phyloP scores from a whole-genome alignment of 2,797 vertebrate genomes.

The Phaenicophaeus curvirostris region DNA sequence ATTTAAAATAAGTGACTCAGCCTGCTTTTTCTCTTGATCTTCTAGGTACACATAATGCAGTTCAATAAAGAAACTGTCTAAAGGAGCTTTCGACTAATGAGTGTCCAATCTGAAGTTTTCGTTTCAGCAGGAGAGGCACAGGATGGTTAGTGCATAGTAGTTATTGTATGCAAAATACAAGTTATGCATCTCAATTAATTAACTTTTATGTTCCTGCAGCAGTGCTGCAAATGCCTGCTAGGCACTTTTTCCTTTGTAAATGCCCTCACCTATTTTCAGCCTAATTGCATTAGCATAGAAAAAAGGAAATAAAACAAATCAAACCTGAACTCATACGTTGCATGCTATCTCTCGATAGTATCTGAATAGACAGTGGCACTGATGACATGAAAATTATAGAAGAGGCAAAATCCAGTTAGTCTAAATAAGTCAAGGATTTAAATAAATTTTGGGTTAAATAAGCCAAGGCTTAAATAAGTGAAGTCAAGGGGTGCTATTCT shows the following conservation, averaged over 20 bases:
- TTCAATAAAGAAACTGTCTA: conserved; percentile 22
- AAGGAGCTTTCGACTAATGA: background rate
- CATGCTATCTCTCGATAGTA: background rate
- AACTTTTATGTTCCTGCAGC: conserved; percentile 24
- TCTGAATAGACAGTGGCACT: background rate
- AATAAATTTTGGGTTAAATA: background rate
- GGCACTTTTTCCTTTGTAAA: conserved; percentile 36
- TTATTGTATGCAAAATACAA: background rate
- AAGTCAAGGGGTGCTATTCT: background rate
- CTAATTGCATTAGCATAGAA: conserved; percentile 36
- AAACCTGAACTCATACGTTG: background rate
- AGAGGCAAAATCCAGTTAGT: background rate
- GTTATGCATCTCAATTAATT: conserved; percentile 4
- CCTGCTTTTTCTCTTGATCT: background rate
- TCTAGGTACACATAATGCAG: background rate
- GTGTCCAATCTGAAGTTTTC: background rate
- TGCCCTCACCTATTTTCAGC: conserved; percentile 28
- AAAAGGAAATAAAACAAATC: conserved; percentile 36
- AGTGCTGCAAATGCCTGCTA: conserved; percentile 1
- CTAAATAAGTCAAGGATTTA: background rate
- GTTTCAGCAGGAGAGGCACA: background rate
- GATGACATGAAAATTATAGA: conserved; percentile 29
- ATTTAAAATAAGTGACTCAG: background rate
- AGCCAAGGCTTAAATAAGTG: background rate
- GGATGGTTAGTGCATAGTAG: background rate